Evolutionary conservation across 2,888 invertebrate species (phyloP).

Genomic region (Cremastinae sp.): DNA sequence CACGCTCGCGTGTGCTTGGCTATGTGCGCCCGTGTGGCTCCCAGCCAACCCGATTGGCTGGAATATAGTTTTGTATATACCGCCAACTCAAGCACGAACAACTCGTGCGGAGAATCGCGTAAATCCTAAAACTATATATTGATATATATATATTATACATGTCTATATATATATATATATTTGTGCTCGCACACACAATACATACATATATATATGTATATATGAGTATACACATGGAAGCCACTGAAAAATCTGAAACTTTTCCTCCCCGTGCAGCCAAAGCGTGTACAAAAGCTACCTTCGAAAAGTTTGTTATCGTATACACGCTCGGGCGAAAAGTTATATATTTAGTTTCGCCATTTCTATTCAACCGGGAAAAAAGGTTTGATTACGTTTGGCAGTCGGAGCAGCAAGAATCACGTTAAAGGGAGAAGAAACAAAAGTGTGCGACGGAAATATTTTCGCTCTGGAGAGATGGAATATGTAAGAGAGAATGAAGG

Average conservation of each 20-base stretch:
- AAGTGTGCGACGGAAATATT: background rate
- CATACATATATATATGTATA: background rate
- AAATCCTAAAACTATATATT: slow-evolving; percentile 22
- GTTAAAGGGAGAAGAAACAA: too few species aligned
- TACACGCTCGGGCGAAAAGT: background rate
- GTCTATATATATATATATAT: background rate
- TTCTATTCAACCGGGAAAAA: background rate
- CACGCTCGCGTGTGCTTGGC: background rate
- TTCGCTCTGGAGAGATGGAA: background rate
- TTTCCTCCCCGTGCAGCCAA: background rate
- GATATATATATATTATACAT: background rate
- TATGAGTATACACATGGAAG: background rate
- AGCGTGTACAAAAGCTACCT: slow-evolving; percentile 19
- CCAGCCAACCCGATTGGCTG: slow-evolving; percentile 39
- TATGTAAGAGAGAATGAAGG: too few species aligned
- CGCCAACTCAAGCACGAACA: slow-evolving; percentile 19
- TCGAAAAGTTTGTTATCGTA: slow-evolving; percentile 27
- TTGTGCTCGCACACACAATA: too few species aligned
- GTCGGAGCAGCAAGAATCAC: too few species aligned
- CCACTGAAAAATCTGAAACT: slow-evolving; percentile 29
- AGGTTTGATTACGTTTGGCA: background rate
- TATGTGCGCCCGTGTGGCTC: slow-evolving; percentile 30
- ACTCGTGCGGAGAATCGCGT: slow-evolving; percentile 20
- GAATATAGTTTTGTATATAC: slow-evolving; percentile 14
- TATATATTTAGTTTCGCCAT: slow-evolving; percentile 1